Percentiles rank a stretch among this genome's conserved stretches.
Conservation (phyloP, 1,140 invertebrate genomes). For the Drosophila auraria region DNA sequence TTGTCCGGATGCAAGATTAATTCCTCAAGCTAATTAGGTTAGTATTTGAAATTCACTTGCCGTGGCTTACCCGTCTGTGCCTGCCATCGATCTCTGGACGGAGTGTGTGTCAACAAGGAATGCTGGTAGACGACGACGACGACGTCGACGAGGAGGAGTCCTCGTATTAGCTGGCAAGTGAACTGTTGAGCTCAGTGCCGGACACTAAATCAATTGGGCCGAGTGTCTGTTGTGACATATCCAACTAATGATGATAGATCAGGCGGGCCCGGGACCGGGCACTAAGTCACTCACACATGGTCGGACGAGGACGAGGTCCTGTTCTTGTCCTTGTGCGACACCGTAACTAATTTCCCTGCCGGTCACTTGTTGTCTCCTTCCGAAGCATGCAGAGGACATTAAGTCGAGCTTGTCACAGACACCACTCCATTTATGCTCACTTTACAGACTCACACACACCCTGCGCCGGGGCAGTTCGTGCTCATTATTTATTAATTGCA, state of each 20-base stretch:
- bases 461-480: neutral
- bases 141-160: neutral
- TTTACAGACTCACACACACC: constrained; percentile 5
- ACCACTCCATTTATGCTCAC: constrained; percentile 17
- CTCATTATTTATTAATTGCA: constrained; percentile 56
- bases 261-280: constrained; percentile 23
- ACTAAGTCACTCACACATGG: constrained; percentile 57
- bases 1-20: constrained; percentile 24
- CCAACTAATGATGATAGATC: constrained; percentile 66
- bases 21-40: constrained; percentile 25
- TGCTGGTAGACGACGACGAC: constrained; percentile 13
- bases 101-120: constrained; percentile 17
- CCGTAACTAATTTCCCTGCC: constrained; percentile 61
- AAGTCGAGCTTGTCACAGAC: constrained; percentile 32
- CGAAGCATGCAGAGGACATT: constrained; percentile 24
- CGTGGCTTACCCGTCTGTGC: neutral
- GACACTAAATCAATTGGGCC: constrained; percentile 64
- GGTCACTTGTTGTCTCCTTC: constrained; percentile 38
- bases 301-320: constrained; percentile 2
- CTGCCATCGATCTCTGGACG: constrained; percentile 28
- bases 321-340: constrained; percentile 46
- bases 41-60: constrained; percentile 38
- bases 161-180: constrained; percentile 23
- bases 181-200: constrained; percentile 46
- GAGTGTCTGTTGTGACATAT: constrained; percentile 64